Percentiles rank a stretch among this genome's conserved stretches.
phyloP scores from a whole-genome alignment of 2,888 invertebrate genomes.

The Heliconius cydno region DNA sequence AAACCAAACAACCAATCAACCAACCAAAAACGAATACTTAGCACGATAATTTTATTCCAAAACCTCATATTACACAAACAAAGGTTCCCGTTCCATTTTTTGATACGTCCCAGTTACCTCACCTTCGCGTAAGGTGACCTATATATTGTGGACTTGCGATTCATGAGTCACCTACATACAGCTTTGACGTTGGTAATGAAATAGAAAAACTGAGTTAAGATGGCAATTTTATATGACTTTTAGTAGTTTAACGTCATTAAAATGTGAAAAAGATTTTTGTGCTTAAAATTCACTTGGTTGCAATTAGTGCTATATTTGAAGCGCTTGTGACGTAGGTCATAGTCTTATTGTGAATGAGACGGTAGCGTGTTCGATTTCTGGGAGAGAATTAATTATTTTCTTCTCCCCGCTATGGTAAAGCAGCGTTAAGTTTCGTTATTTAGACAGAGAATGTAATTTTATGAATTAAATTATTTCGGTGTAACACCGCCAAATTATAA shows the following conservation, averaged over 20 bases:
- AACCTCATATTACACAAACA: slow-evolving; percentile 16
- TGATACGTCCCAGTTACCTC: slow-evolving; percentile 40
- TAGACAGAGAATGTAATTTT: too few relatives aligned
- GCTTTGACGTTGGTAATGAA: slow-evolving; percentile 29
- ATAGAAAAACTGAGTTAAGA: slow-evolving; percentile 20
- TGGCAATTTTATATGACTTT: neutral
- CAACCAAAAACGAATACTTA: neutral
- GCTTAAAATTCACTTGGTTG: too few relatives aligned
- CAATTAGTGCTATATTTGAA: neutral
- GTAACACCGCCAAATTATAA: neutral
- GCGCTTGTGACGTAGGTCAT: neutral
- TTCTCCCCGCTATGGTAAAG: too few relatives aligned
- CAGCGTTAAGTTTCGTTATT: neutral
- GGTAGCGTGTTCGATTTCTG: too few relatives aligned
- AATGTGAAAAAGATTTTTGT: neutral
- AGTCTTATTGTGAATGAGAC: too few relatives aligned
- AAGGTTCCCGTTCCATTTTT: slow-evolving; percentile 32
- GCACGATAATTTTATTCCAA: neutral
- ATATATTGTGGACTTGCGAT: slow-evolving; percentile 52
- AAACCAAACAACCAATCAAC: neutral
- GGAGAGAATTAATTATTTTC: too few relatives aligned
- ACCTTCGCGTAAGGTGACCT: slow-evolving; percentile 56
- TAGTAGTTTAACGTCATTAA: slow-evolving; percentile 3
- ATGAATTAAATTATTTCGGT: neutral
- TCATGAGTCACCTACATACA: slow-evolving; percentile 33